These are phyloP conservation scores for Orbicella faveolata DNA, from an alignment of 64 coral and sea anemone species.

Conservation along the genomic window DNA sequence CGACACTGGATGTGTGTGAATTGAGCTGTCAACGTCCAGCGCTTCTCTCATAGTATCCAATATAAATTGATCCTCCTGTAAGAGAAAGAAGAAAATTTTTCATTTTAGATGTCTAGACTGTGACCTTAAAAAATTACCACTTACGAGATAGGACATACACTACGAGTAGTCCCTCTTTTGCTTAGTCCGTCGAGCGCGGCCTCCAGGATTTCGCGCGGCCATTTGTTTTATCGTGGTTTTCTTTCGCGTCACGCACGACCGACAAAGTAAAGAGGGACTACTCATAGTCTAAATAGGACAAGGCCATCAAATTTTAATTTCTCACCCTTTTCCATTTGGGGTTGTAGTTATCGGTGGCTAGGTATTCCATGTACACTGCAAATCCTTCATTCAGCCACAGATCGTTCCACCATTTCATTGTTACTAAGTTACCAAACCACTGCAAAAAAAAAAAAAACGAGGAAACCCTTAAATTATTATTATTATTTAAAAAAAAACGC, in stretches of 20 bases:
- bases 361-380: constrained; percentile 45
- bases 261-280: neutral
- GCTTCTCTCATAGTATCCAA: constrained; percentile 49
- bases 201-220: no score
- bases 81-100: neutral
- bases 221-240: no score
- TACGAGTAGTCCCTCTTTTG: no score
- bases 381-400: constrained; percentile 81
- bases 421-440: constrained; percentile 73
- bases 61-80: constrained; percentile 60
- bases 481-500: no score
- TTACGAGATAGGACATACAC: no score
- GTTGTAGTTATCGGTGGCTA: constrained; percentile 17
- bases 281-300: no score
- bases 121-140: no score
- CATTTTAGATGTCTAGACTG: neutral
- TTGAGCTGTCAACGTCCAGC: constrained; percentile 55
- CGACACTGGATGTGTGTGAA: constrained; percentile 55
- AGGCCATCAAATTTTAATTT: neutral
- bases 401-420: constrained; percentile 69
- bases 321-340: constrained; percentile 24
- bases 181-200: no score
- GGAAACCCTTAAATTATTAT: neutral
- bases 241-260: no score
- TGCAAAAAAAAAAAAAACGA: neutral